A percentile compares a stretch with the other conserved stretches of the same genome.
Conservation (phyloP, 1,140 invertebrate species). For the Lysiphlebus fabarum region DNA sequence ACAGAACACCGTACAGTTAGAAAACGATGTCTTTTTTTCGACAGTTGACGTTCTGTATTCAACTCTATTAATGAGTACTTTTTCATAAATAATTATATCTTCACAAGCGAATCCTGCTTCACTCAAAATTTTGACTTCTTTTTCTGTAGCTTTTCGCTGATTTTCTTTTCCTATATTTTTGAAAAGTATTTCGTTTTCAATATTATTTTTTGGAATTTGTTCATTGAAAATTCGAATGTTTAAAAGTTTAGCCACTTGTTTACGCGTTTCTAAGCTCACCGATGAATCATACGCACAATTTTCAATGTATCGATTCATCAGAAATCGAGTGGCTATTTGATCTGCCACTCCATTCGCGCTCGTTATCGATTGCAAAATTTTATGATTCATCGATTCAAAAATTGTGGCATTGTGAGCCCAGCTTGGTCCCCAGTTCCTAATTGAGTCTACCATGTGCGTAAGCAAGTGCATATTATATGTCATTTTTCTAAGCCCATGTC, state of each 20-base stretch:
- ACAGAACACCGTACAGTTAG: slow-evolving; percentile 10
- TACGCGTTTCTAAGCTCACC: neutral
- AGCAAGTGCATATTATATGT: slow-evolving; percentile 27
- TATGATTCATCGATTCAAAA: slow-evolving; percentile 28
- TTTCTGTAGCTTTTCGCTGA: neutral
- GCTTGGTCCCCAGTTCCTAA: slow-evolving; percentile 24
- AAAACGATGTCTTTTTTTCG: neutral
- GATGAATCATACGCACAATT: neutral
- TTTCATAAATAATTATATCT: slow-evolving; percentile 5
- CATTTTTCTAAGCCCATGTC: slow-evolving; percentile 25
- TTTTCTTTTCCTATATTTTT: neutral
- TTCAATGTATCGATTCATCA: slow-evolving; percentile 22
- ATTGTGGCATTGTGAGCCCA: slow-evolving; percentile 22
- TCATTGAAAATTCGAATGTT: neutral
- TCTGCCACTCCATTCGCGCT: slow-evolving; percentile 21
- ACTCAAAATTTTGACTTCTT: neutral
- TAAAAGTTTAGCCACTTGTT: neutral
- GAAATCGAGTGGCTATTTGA: slow-evolving; percentile 26
- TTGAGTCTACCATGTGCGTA: slow-evolving; percentile 21
- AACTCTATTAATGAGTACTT: neutral
- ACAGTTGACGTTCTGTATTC: neutral
- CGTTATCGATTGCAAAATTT: slow-evolving; percentile 19
- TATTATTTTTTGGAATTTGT: neutral
- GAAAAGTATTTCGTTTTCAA: neutral
- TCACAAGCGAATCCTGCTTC: neutral